A percentile compares a stretch with the other conserved stretches of the same genome.
Evolutionary conservation across 2,797 vertebrate species (phyloP).

Genomic region (Oceanodroma leucorhoa): DNA sequence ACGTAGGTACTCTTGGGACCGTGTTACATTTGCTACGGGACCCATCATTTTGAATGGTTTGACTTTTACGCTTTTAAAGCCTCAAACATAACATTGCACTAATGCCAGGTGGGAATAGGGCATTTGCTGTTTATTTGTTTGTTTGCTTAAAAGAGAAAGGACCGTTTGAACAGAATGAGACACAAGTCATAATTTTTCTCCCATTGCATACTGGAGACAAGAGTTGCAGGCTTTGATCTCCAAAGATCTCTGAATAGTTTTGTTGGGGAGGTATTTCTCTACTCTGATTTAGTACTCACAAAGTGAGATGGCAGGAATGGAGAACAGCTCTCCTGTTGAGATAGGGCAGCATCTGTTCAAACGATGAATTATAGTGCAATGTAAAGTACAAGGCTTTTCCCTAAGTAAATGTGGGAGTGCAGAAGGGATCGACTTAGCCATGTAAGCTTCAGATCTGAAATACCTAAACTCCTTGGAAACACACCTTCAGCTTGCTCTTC

Average conservation of each 20-base stretch:
- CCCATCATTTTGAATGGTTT: constrained; percentile 56
- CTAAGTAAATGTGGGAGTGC: background rate
- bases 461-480: background rate
- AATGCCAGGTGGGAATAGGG: background rate
- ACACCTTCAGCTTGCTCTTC: background rate
- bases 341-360: background rate
- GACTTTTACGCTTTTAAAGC: constrained; percentile 49
- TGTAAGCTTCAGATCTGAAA: constrained; percentile 6
- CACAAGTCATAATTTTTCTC: background rate
- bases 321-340: background rate
- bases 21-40: constrained; percentile 36
- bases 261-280: background rate
- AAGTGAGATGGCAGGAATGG: background rate
- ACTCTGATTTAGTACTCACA: background rate
- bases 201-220: background rate
- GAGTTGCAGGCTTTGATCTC: background rate
- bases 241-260: background rate
- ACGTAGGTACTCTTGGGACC: background rate
- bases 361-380: background rate
- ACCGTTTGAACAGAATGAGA: background rate
- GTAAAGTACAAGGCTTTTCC: background rate
- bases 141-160: background rate
- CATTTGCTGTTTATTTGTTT: constrained; percentile 19
- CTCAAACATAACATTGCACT: constrained; percentile 7
- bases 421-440: background rate